Evolutionary conservation across 1,140 invertebrate genomes (phyloP), one percentile per base, ranked within the genome.

Genomic region (Sarcophaga bullata): DNA sequence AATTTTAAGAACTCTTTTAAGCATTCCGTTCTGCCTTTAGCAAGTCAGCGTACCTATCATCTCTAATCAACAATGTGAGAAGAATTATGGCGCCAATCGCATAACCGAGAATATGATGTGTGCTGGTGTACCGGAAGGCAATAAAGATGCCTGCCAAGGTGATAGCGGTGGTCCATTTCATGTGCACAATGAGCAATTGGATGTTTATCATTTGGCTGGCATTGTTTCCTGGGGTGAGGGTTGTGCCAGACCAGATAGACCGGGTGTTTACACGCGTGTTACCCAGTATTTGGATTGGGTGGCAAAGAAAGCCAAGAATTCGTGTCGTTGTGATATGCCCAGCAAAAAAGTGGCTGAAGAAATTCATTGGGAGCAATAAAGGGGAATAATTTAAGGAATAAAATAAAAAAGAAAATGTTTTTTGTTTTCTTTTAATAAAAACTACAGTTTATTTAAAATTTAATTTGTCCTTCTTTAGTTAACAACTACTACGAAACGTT

Each of bases 81-180:
- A 92, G 19, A 93, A 92, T 58, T 96, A 96, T 87, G 93, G 93
- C 19, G 83, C 90, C 25, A 90, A 91, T 6, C 92, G 93, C 81
- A 96, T 97, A 82, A 96, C 95, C 0, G 94, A 96, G 15, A 97
- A 95, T 86, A 97, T 97, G 96, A 83, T 97, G 49, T 97, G 96
- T 87, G 96, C 96, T 9, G 96, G 96, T 6, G 94, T 93, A 85
- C 94, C 94, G 11, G 88, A 92, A 15, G 96, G 96, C 25, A 91
- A 91, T 80, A 95, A 95, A 84, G 95, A 96, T 89, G 94, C 95
- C 0, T 96, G 95, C 88, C 94, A 95, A 91, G 94, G 94, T 8
- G 94, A 95, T 85, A 94, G 93, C 82, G 94, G 94, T 73, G 94
- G 94, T 17, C 94, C 94, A 0, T 87, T 95, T 49, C 93, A 94